Evolutionary conservation across 2,888 invertebrate species (phyloP).

Genomic region (Xestia rhomboidea): DNA sequence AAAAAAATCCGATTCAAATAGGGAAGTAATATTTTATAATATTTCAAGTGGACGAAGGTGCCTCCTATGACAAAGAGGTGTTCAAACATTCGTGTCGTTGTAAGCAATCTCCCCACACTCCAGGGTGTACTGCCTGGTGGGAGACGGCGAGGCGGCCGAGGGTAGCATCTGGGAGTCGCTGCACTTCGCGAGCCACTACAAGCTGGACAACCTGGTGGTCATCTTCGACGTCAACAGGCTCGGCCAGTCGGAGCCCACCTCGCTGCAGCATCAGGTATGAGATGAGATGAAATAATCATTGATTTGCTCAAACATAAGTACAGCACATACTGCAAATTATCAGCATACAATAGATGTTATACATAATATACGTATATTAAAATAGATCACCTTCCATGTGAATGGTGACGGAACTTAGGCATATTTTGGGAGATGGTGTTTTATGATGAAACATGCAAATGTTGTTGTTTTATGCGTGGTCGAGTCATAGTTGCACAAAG

Average conservation of each 20-base stretch:
- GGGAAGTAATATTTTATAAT: no score
- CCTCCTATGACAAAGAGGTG: neutral
- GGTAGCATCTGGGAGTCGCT: slow-evolving; percentile 99
- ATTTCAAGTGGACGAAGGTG: no score
- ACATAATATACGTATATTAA: neutral
- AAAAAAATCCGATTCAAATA: no score
- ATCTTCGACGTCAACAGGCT: slow-evolving; percentile 99
- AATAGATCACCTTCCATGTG: neutral
- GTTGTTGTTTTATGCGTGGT: neutral
- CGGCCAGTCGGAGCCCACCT: slow-evolving; percentile 99
- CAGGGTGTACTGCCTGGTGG: slow-evolving; percentile 98
- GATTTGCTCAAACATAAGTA: neutral
- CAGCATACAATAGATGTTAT: neutral
- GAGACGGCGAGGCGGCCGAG: slow-evolving; percentile 99
- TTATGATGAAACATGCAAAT: neutral
- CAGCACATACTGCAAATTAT: neutral
- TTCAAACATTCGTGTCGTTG: neutral
- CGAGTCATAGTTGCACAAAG: neutral
- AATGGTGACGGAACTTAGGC: neutral
- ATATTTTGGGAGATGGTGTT: neutral
- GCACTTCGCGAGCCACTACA: slow-evolving; percentile 98
- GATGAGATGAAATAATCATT: no score
- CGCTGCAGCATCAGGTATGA: slow-evolving; percentile 96
- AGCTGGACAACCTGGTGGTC: slow-evolving; percentile 98
- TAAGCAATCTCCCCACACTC: slow-evolving; percentile 26